These are phyloP conservation scores for Bombus soroeensis DNA, from an alignment of 1,140 invertebrate genomes.

Conservation along the genomic window DNA sequence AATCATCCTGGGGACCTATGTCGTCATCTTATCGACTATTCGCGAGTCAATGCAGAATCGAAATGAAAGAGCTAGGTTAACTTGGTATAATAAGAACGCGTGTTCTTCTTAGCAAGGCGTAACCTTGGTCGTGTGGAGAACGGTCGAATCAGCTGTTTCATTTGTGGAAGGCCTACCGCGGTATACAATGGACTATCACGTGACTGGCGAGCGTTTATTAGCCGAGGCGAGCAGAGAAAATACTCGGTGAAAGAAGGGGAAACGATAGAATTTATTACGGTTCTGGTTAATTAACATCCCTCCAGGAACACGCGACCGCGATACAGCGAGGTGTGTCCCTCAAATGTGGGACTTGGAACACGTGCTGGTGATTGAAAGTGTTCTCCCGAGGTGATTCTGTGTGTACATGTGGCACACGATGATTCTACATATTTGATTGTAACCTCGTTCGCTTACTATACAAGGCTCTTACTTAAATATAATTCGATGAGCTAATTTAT, in stretches of 20 bases:
- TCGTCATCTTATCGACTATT: slow-evolving; percentile 12
- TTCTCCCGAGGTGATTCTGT: no score
- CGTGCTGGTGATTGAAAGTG: neutral
- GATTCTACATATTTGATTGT: neutral
- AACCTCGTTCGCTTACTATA: neutral
- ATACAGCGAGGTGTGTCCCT: neutral
- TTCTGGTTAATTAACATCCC: slow-evolving; percentile 46
- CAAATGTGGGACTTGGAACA: neutral
- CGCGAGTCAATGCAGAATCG: neutral
- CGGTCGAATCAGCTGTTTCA: slow-evolving; percentile 68
- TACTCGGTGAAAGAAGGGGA: slow-evolving; percentile 15
- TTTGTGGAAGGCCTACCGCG: slow-evolving; percentile 47
- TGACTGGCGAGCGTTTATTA: slow-evolving; percentile 70
- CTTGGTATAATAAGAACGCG: slow-evolving; percentile 28
- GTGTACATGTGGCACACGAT: neutral
- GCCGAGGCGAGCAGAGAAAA: slow-evolving; percentile 40
- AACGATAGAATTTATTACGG: slow-evolving; percentile 33
- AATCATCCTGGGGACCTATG: neutral
- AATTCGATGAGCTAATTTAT: neutral
- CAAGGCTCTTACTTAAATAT: neutral
- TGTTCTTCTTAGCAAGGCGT: slow-evolving; percentile 51
- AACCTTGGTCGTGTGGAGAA: slow-evolving; percentile 67
- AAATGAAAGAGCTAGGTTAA: slow-evolving; percentile 25
- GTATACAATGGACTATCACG: slow-evolving; percentile 68
- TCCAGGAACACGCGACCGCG: slow-evolving; percentile 42